Evolutionary conservation across 2,888 invertebrate genomes (phyloP).

Genomic region (Rhimphoctona megacephalus): DNA sequence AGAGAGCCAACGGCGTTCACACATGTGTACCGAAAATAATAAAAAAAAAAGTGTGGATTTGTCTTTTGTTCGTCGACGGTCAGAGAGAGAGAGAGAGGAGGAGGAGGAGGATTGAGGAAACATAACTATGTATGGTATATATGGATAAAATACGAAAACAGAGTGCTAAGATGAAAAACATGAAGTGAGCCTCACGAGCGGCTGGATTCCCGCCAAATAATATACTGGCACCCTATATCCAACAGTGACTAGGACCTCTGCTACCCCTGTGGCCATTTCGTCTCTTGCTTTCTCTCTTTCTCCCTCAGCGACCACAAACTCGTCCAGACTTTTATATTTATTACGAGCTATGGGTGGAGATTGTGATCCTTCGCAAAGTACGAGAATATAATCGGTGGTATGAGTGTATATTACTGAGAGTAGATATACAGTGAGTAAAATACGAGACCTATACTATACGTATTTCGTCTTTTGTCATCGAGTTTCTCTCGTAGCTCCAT

Average conservation of each 20-base stretch:
- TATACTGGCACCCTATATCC: constrained; percentile 81
- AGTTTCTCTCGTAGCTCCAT: constrained; percentile 64
- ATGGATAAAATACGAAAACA: constrained; percentile 69
- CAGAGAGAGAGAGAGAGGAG: constrained; percentile 12
- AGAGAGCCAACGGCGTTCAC: constrained; percentile 52
- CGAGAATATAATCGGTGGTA: constrained; percentile 52
- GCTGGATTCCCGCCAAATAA: constrained; percentile 84
- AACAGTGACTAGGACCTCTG: constrained; percentile 63
- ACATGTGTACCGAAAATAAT: constrained; percentile 45
- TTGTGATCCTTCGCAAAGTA: constrained; percentile 70
- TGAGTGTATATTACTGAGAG: constrained; percentile 48
- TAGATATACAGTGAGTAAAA: constrained; percentile 40
- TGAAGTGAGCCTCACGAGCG: constrained; percentile 83
- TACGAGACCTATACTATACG: constrained; percentile 38
- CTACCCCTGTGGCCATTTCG: constrained; percentile 57
- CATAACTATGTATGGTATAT: constrained; percentile 7
- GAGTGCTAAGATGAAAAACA: constrained; percentile 84
- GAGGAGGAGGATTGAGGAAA: constrained; percentile 25
- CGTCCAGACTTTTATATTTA: constrained; percentile 82
- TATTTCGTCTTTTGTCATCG: constrained; percentile 79
- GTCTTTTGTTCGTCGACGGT: constrained; percentile 70
- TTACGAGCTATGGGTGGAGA: constrained; percentile 80
- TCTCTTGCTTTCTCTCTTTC: constrained; percentile 39
- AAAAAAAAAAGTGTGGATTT: constrained; percentile 61
- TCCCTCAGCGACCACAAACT: constrained; percentile 47